Percentiles rank a stretch among this genome's conserved stretches.
phyloP scores from a whole-genome alignment of 2,797 vertebrate species.

The Mormyrus hasselquistii region DNA sequence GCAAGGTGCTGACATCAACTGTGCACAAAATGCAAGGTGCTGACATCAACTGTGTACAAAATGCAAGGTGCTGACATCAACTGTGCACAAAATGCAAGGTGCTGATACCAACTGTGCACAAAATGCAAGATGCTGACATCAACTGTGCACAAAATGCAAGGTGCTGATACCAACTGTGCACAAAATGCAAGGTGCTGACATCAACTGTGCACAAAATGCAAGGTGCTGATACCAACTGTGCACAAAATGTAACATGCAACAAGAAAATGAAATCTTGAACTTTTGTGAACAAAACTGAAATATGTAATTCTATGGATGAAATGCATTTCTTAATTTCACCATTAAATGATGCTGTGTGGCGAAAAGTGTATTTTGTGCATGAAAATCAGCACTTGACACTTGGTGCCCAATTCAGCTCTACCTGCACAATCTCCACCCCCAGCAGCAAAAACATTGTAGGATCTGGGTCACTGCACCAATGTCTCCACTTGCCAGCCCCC shows the following conservation, averaged over 20 bases:
- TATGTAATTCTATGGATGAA: neutral
- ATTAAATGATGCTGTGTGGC: neutral
- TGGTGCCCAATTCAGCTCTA: neutral
- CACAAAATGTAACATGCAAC: neutral
- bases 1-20: too few relatives aligned
- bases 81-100: too few relatives aligned
- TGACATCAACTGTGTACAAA: too few relatives aligned
- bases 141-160: too few relatives aligned
- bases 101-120: too few relatives aligned
- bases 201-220: too few relatives aligned
- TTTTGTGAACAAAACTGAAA: neutral
- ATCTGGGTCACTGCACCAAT: neutral
- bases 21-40: neutral
- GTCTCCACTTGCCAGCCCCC: neutral
- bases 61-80: too few relatives aligned
- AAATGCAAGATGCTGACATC: too few relatives aligned
- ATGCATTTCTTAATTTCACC: neutral
- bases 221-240: too few relatives aligned
- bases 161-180: too few relatives aligned
- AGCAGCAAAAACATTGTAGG: neutral
- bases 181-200: too few relatives aligned
- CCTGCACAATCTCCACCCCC: neutral
- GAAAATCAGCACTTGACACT: neutral
- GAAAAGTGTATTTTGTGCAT: neutral
- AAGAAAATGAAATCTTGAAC: neutral